Evolutionary conservation across 1,140 invertebrate genomes (phyloP), one percentile per base, ranked within the genome.

Genomic region (Drosophila trapezifrons): DNA sequence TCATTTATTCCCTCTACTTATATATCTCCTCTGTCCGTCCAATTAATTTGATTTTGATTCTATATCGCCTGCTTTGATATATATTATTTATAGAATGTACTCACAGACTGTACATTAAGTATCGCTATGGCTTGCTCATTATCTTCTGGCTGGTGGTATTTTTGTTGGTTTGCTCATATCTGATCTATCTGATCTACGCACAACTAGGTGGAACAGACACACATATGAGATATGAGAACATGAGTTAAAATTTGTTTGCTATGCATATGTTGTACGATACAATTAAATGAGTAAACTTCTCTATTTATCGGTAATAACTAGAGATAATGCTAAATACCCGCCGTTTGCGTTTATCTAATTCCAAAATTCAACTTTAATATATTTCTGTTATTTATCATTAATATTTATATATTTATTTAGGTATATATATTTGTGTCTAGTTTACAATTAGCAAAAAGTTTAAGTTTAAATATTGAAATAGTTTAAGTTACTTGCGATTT

Each of bases 361-460:
- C 80, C 57, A 84, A 80, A 73, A 80, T 74, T 78, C 52, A 84
- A 84, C 81, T 85, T 80, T 80, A 65, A 85, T 84, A 84, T 78
- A 69, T 74, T 56, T 63, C 18, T 46, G 22, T 72, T 51, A 40
- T 66, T 51, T 70, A 22, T 40, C 8, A 20, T 70, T 38, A 49
- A 43, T 76, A 51, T 74, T 40, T 58, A 37, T 66, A 38, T 58
- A 17, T 73, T 38, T 58, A 43, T 72, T 43, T 42, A 22, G 69
- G 38, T 76, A 66, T 57, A 49, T 66, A 75, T 75, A 75, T 66
- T 76, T 76, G 52, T 76, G 22, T 75, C 72, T 75, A 75, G 57
- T 65, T 75, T 87, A 81, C 75, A 77, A 37, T 70, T 85, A 77
- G 78, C 78, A 87, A 77, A 87, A 89, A 58, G 65, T 71, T 69